Conservation (phyloP, 1,140 invertebrate genomes). For the Babylonia areolata region DNA sequence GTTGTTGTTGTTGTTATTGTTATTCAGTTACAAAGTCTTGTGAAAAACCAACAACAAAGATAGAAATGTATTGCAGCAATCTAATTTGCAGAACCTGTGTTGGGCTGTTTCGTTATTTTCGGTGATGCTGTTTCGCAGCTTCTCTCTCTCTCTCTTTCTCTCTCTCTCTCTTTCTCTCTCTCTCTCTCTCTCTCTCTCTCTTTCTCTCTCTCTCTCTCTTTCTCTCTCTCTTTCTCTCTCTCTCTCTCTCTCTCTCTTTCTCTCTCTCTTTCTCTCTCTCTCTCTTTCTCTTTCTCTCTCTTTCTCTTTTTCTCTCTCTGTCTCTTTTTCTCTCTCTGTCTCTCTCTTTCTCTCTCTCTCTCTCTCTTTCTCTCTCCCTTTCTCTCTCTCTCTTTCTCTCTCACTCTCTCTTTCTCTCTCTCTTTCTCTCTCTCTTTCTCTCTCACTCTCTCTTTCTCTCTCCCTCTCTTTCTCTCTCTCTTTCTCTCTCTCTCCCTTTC, state of each 20-base stretch:
- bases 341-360: background rate
- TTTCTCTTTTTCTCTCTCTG: background rate
- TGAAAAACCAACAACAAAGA: too few species aligned
- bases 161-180: background rate
- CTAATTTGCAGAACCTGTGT: too few species aligned
- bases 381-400: background rate
- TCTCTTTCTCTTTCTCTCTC: background rate
- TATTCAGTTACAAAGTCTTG: too few species aligned
- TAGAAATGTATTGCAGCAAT: too few species aligned
- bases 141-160: background rate
- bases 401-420: background rate
- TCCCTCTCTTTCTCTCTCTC: too few species aligned
- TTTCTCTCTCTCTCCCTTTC: too few species aligned
- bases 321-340: background rate
- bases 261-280: conserved; percentile 2
- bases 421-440: background rate
- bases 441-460: too few species aligned
- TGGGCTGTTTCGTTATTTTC: background rate
- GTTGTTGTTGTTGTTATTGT: too few species aligned
- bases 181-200: conserved; percentile 9
- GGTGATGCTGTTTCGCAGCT: background rate
- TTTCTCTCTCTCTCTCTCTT: background rate
- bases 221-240: conserved; percentile 6
- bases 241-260: background rate
- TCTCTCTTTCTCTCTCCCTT: background rate